phyloP scores from a whole-genome alignment of 1,140 invertebrate genomes.

The Cherax quadricarinatus region DNA sequence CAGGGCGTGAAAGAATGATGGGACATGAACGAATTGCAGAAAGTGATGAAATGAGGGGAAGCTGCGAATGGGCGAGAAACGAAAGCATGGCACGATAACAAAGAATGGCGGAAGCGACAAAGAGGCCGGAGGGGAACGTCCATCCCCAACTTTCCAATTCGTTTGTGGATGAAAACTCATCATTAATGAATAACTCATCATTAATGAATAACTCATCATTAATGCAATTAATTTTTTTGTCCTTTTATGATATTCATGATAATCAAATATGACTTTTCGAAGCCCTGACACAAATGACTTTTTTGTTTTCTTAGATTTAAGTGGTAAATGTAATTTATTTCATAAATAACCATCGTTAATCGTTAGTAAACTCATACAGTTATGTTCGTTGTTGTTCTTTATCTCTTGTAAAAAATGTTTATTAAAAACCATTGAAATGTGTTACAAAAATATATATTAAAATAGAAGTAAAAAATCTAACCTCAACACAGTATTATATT shows the following conservation, averaged over 20 bases:
- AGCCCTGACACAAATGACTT: conserved; percentile 42
- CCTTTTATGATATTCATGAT: conserved; percentile 53
- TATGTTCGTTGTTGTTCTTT: conserved; percentile 47
- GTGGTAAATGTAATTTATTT: conserved; percentile 54
- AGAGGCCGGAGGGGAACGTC: not conserved
- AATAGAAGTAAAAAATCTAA: conserved; percentile 33
- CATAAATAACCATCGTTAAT: conserved; percentile 54
- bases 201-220: conserved; percentile 21
- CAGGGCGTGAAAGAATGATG: too few species aligned
- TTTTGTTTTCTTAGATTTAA: conserved; percentile 58
- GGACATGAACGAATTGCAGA: too few species aligned
- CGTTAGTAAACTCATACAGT: conserved; percentile 46
- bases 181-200: too few species aligned
- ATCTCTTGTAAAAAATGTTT: conserved; percentile 41
- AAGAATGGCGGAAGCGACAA: too few species aligned
- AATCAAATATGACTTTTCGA: conserved; percentile 55
- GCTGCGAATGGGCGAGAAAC: too few species aligned
- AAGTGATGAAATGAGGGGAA: too few species aligned
- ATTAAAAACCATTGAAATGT: conserved; percentile 34
- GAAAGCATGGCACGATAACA: too few species aligned
- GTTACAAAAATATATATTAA: conserved; percentile 28
- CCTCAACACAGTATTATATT: conserved; percentile 42
- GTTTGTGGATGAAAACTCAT: conserved; percentile 9
- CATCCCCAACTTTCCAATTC: conserved; percentile 26
- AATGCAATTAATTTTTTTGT: conserved; percentile 41